Evolutionary conservation across 2,113 vertebrate genomes (phyloP), one percentile per base, ranked within the genome.

Genomic region (Recurvirostra avosetta): DNA sequence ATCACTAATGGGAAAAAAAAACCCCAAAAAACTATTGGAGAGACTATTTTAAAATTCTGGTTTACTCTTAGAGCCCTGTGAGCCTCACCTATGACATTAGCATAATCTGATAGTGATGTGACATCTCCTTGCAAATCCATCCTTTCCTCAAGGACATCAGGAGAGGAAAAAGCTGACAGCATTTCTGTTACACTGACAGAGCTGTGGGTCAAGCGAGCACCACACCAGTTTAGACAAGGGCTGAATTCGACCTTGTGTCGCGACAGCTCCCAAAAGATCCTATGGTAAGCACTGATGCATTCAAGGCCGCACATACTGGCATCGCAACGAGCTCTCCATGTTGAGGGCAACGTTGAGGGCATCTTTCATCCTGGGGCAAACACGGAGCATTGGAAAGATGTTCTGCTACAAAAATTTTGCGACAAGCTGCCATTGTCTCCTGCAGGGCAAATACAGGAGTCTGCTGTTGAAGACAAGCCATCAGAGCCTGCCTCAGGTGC

Each of bases 401-500:
- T 83, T 96, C 66, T 56, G 80, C 83, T 84, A 88, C 81, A 96
- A 97, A 94, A 97, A 93, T 94, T 72, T 84, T 94, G 59, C 30
- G 63, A 97, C 92, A 94, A 88, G 93, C 95, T 97, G 97, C 94
- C 88, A 93, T 96, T 70, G 0, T 85, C 34, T 62, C 94, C 96
- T 94, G 84, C 61, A 78, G 92, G 95, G 92, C 92, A 93, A 88
- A 56, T 59, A 84, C 88, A 93, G 94, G 95, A 97, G 91, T 72
- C 93, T 88, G 4, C 95, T 94, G 92, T 30, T 86, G 95, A 94
- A 96, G 95, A 96, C 70, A 90, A 96, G 95, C 75, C 78, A 95
- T 90, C 92, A 84, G 85, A 97, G 90, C 70, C 85, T 71, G 97
- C 97, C 96, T 95, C 93, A 94, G 96, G 97, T 96, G 94, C 93